Conservation (phyloP, 2,113 vertebrate genomes). For the Corydoras sp. region DNA sequence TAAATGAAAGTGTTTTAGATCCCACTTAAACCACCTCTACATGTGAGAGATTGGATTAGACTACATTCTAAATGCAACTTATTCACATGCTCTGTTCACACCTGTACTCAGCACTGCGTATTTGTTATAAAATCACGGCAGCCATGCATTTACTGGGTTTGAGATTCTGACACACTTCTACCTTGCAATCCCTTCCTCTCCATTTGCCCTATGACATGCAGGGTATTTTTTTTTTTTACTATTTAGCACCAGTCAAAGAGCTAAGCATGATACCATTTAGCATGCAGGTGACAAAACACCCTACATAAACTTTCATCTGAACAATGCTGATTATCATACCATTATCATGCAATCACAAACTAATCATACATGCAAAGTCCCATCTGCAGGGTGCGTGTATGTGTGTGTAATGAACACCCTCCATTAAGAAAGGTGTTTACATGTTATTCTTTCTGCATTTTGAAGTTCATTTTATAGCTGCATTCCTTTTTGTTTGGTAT, state of each 20-base stretch:
- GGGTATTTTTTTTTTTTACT: constrained; percentile 12
- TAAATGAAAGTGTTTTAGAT: no score
- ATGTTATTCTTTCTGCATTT: constrained; percentile 49
- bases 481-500: constrained; percentile 19
- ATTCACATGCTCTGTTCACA: no score
- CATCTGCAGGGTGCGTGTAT: constrained; percentile 65
- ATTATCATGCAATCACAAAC: constrained; percentile 87
- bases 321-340: constrained; percentile 85
- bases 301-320: constrained; percentile 74
- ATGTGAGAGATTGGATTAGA: no score
- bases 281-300: constrained; percentile 82
- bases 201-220: constrained; percentile 2
- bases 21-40: no score
- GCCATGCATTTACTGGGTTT: background rate
- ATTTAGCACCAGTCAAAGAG: constrained; percentile 51
- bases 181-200: background rate
- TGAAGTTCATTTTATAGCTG: constrained; percentile 41
- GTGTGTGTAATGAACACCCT: constrained; percentile 31
- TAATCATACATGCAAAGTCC: constrained; percentile 79
- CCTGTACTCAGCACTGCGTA: no score
- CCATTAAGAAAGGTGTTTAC: constrained; percentile 40
- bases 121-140: background rate
- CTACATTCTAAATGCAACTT: no score
- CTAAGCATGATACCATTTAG: constrained; percentile 68
- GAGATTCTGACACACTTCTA: background rate